Base-by-base conservation (phyloP, 2,797 vertebrate species). In the Galaxias olidus region DNA sequence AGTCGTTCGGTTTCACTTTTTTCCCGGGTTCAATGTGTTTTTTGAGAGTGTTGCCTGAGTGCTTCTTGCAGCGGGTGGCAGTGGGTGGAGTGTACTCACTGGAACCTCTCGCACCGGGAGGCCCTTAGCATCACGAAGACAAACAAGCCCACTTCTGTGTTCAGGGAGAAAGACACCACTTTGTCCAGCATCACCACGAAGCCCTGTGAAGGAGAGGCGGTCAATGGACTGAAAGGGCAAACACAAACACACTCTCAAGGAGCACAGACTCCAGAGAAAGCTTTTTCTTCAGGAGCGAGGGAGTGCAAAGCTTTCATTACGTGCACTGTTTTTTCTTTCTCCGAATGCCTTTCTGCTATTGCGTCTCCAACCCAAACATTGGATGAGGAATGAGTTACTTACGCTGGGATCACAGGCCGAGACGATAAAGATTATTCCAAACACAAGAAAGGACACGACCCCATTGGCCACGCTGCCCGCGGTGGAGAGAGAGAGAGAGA, bases 111-210 rank as follows among this genome's bases (percentile, higher is more conserved):
- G n/a, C 83, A 86, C 57, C 66, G 83, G 79, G 75, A 88, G 71
- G 89, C 85, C 53, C 81, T 78, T 71, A 88, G 72, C 81, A 79
- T 79, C 42, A 85, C 71, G 74, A 90, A 88, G 74, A 89, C 41
- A 54, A 88, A 84, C 61, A 82, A 71, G 18, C 72, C 75, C 6
- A 83, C 84, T 72, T 89, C 80, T 15, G 74, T 83, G 82, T 86
- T 86, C 50, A 90, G 78, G 46, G 87, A 87, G 78, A 91, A 89
- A 0, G 90, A 91, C 48, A 90, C 87, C 3, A 92, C 89, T 84
- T 91, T 91, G 77, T 91, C 89, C 61, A 90, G 74, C 72, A 91
- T 90, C 72, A 90, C 77, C 14, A 90, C 67, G 50, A 92, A 90
- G 51, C 89, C 89, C 91, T 92, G 61, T 30, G 30, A 30, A 30